Evolutionary conservation across 1,140 invertebrate species (phyloP).

Genomic region (Glomeris maerens): DNA sequence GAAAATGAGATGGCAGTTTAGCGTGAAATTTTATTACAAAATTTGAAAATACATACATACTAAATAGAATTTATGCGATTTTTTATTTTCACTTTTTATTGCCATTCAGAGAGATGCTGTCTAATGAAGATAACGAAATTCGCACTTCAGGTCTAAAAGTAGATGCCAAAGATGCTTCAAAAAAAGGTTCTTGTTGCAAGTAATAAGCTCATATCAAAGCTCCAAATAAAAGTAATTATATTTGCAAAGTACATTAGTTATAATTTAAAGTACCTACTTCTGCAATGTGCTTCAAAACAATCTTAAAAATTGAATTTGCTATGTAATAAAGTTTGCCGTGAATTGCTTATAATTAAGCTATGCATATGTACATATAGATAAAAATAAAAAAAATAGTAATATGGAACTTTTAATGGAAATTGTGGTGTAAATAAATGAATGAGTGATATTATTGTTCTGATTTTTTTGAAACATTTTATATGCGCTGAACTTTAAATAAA

Average conservation of each 20-base stretch:
- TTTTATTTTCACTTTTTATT: slow-evolving; percentile 4
- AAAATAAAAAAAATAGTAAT: too few species aligned
- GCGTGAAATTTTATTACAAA: background rate
- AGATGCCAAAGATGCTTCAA: background rate
- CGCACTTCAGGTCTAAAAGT: slow-evolving; percentile 24
- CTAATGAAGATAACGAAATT: slow-evolving; percentile 37
- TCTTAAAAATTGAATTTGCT: background rate
- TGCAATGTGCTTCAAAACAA: too few species aligned
- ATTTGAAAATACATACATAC: background rate
- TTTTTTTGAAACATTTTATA: too few species aligned
- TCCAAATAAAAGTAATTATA: background rate
- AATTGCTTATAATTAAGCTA: background rate
- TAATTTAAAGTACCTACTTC: too few species aligned
- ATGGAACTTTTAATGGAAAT: too few species aligned
- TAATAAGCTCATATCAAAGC: background rate
- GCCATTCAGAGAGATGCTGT: slow-evolving; percentile 33
- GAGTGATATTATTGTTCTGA: too few species aligned
- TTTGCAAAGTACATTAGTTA: too few species aligned
- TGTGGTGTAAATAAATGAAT: too few species aligned
- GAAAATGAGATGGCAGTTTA: background rate
- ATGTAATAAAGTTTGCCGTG: background rate
- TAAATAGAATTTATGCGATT: background rate
- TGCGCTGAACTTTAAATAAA: too few species aligned
- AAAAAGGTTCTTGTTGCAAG: slow-evolving; percentile 3
- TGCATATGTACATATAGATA: too few species aligned